These are phyloP conservation scores for Nymphalis io DNA, from an alignment of 1,140 invertebrate species.

Conservation along the genomic window DNA sequence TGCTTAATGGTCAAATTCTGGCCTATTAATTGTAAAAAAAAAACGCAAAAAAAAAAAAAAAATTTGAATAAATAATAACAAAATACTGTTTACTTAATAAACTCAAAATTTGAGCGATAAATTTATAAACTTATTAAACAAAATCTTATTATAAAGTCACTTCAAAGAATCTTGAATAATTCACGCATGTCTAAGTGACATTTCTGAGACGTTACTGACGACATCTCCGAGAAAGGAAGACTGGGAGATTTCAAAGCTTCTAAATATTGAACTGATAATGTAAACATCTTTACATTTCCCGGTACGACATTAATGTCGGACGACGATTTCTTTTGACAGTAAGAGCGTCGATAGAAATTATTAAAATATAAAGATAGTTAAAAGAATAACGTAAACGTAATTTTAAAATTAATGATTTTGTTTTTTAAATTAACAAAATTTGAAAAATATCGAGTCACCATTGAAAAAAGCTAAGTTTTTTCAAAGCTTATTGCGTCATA, in stretches of 20 bases:
- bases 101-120: too few species aligned
- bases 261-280: background rate
- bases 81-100: too few species aligned
- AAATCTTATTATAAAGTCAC: background rate
- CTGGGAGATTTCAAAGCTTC: background rate
- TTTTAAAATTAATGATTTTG: background rate
- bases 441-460: too few species aligned
- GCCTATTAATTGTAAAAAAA: too few species aligned
- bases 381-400: background rate
- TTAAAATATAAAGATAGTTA: too few species aligned
- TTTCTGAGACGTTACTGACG: background rate
- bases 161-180: constrained; percentile 1
- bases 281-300: background rate
- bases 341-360: too few species aligned
- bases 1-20: too few species aligned
- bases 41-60: too few species aligned
- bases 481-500: too few species aligned
- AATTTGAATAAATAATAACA: too few species aligned
- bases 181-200: constrained; percentile 10
- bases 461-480: too few species aligned
- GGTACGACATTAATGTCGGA: background rate
- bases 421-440: background rate
- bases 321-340: too few species aligned
- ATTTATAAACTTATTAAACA: background rate
- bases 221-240: background rate